Base-by-base conservation (phyloP, 2,888 invertebrate species). In the Gasteruption jaculator region DNA sequence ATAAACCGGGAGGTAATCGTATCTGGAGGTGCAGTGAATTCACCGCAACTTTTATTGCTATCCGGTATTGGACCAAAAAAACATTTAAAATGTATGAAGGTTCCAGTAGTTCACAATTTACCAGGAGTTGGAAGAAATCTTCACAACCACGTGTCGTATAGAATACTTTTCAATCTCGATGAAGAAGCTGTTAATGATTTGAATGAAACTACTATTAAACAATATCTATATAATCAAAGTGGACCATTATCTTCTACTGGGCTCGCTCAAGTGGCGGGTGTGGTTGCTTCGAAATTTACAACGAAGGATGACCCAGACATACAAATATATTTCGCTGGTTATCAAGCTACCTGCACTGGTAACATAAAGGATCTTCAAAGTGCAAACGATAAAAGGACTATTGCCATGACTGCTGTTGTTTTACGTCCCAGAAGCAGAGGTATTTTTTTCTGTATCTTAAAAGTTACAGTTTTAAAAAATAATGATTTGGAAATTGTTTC, bases 91-190 rank as follows among this genome's bases (percentile, higher is more conserved):
- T 72, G 72, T 29, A 74, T 79, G 41, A 76, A 77, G 21, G 78
- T 84, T 27, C 74, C 74, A 1, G 74, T 77, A 5, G 71, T 81
- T 12, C 74, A 76, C 35, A 73, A 83, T 47, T 64, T 83, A 15
- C 82, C 81, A 0, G 84, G 84, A 1, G 83, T 85, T 1, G 83
- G 85, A 0, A 76, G 78, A 58, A 84, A 84, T 59, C 67, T 83
- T 1, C 82, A 82, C 49, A 83, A 83, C 58, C 84, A 84, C 48
- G 80, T 82, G 0, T 79, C 82, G 1, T 79, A 77, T 18, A 71
- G 68, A 4, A 44, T 84, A 2, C 72, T 73, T 29, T 83, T 79
- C 54, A 69, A 68, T 0, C 48, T 82, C 46, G 74, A 76, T 39
- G 71, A 73, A n/a, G 63, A 69, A 0, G 67, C 16, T 0, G 20